Evolutionary conservation across 2,797 vertebrate genomes (phyloP).

Genomic region (Coregonus suidteri): DNA sequence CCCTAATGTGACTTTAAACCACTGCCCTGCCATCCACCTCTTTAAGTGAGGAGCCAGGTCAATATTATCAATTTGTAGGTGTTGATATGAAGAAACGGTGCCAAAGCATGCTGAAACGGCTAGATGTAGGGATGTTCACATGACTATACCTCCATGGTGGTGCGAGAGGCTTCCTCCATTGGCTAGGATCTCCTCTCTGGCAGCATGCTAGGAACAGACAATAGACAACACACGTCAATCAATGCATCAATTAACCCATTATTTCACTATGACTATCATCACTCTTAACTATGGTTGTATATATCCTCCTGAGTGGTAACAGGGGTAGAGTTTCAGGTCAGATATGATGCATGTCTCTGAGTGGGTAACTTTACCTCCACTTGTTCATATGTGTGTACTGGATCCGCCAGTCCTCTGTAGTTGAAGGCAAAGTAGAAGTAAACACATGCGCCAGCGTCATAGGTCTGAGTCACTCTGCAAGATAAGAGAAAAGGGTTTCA

Average conservation of each 20-base stretch:
- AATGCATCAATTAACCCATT: conserved; percentile 9
- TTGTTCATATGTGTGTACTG: conserved; percentile 90
- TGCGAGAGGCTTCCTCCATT: conserved; percentile 98
- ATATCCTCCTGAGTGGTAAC: background rate
- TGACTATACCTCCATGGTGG: conserved; percentile 93
- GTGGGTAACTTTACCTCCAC: conserved; percentile 88
- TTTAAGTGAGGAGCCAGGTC: conserved; percentile 7
- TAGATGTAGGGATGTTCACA: background rate
- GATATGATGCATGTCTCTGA: background rate
- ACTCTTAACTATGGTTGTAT: background rate
- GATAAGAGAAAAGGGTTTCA: background rate
- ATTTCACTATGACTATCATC: background rate
- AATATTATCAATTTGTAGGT: background rate
- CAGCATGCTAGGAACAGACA: conserved; percentile 80
- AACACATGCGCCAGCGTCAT: conserved; percentile 94
- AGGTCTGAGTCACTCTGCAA: conserved; percentile 94
- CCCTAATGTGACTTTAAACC: conserved; percentile 12
- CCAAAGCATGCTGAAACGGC: background rate
- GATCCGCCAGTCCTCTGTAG: conserved; percentile 95
- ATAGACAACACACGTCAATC: conserved; percentile 22
- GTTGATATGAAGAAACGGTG: background rate
- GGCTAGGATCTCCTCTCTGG: conserved; percentile 97
- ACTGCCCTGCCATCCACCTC: conserved; percentile 16
- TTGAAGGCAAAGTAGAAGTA: conserved; percentile 99
- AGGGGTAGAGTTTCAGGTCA: background rate